Evolutionary conservation across 1,140 invertebrate species (phyloP), one percentile per base, ranked within the genome.

Genomic region (Brachionus manjavacas): DNA sequence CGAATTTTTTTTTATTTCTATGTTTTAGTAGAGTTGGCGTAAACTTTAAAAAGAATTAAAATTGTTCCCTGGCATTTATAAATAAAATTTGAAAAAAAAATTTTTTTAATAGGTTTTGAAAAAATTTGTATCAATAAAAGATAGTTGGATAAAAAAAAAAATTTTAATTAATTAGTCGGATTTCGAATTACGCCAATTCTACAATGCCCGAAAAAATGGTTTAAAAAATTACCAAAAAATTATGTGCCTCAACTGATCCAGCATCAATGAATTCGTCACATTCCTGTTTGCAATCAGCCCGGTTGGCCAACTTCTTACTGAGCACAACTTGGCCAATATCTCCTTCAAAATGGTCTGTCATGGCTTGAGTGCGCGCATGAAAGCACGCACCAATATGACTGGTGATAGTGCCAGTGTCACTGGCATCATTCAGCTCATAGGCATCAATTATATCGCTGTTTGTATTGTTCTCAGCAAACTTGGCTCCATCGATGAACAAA

Each of bases 401-500:
- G 4, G 52, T 20, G 16, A 81, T 64, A 9, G 49, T 16, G 35
- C 79, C 64, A 8, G 79, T 64, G 20, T 60, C 52, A 14, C 64
- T 9, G 14, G 64, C 20, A 4, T 81, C 64, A 64, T 68, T 81
- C 7, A 81, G 31, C 39, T 81, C 79, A 81, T 81, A 81, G 8
- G 79, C 79, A 25, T 81, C 79, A 81, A 81, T 81, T 1, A 81
- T 68, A 41, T 81, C 79, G n/a, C 79, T 81, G 23, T 81, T 81
- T 23, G 64, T 68, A 25, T 23, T 23, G 23, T 81, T 68, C 23
- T 68, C 64, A n/a, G 35, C 16, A 68, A 16, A 81, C 43, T n/a
- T 60, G 16, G 43, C 31, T 2, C 79, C 79, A 68, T 81, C 79
- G 66, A 81, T 81, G 23, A 35, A 81, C 41, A 81, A 81, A 11